These are phyloP conservation scores for Oscheius sp. DNA, from an alignment of 2,888 invertebrate genomes.

Conservation along the genomic window DNA sequence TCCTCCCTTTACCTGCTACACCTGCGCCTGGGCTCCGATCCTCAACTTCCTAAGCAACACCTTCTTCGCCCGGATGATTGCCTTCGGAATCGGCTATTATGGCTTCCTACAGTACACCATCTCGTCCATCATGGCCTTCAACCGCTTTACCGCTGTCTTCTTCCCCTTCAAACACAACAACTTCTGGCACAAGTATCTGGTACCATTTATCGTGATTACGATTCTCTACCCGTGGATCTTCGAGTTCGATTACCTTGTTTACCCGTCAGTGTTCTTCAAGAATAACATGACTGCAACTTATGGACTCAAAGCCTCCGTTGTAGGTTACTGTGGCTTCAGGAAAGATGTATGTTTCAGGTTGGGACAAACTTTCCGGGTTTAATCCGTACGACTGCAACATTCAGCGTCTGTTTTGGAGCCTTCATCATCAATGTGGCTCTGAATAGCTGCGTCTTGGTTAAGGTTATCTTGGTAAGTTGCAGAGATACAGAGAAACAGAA, in stretches of 20 bases:
- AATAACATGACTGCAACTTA: no score
- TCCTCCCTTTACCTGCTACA: background rate
- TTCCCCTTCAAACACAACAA: slow-evolving; percentile 1
- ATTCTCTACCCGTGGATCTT: background rate
- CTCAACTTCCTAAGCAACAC: background rate
- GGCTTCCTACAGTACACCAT: background rate
- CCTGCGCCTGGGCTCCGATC: background rate
- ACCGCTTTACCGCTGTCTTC: slow-evolving; percentile 1
- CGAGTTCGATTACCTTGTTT: background rate
- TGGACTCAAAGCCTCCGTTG: no score
- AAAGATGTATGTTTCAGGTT: no score
- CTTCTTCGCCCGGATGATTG: background rate
- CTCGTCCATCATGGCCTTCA: background rate
- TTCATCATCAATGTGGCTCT: background rate
- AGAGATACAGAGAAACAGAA: background rate
- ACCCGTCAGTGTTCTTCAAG: background rate
- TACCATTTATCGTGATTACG: background rate
- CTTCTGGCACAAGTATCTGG: background rate
- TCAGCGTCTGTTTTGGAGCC: background rate
- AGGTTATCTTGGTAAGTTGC: background rate
- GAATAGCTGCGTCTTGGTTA: background rate
- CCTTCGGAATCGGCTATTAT: background rate
- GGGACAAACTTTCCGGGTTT: no score
- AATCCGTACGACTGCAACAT: no score
- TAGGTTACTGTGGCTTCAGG: no score